Base-by-base conservation (phyloP, 92 coral and sea anemone species). In the Pocillopora meandrina region DNA sequence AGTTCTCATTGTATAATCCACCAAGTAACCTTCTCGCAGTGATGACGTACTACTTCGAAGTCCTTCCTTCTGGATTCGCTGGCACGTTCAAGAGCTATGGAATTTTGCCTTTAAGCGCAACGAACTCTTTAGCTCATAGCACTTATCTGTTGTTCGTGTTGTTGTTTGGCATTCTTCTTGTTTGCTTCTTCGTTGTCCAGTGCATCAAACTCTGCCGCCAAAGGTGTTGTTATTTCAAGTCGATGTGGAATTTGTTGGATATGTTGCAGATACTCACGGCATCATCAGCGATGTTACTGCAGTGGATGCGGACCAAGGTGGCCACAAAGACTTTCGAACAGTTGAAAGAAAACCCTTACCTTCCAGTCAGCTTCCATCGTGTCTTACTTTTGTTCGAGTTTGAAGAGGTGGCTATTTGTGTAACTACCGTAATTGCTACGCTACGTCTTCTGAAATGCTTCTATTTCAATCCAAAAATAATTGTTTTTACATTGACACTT, bases 1-100 rank as follows among this genome's bases (percentile, higher is more conserved):
- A 83, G 74, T 83, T 83, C 61, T 72, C 80, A 35, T 31, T 83
- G 71, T 73, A 26, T 19, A 83, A 83, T 34, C 87, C 87, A 11
- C 52, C 79, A 59, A 63, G 67, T 16, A 83, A 83, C 42, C 55
- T 71, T 71, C 63, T 83, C 14, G 66, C 70, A 9, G 72, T 62
- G 17, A 62, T 65, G 59, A 21, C 87, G 20, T 83, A 71, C 31
- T 83, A 20, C 87, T 74, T 21, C 47, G 87, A 83, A 31, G 65
- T 47, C 21, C 82, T 72, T 35, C 82, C 87, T 19, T 71, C 71
- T 19, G 78, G 66, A 10, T 83, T 74, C 20, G n/a, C 70, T 16
- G 77, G 77, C 19, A 83, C 71, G 7, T 74, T 83, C 57, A 71
- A 74, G 34, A 83, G 65, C 15, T 31, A 71, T 19, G 80, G 71